Base-by-base conservation (phyloP, 1,140 invertebrate genomes). In the Micrasema longulum region DNA sequence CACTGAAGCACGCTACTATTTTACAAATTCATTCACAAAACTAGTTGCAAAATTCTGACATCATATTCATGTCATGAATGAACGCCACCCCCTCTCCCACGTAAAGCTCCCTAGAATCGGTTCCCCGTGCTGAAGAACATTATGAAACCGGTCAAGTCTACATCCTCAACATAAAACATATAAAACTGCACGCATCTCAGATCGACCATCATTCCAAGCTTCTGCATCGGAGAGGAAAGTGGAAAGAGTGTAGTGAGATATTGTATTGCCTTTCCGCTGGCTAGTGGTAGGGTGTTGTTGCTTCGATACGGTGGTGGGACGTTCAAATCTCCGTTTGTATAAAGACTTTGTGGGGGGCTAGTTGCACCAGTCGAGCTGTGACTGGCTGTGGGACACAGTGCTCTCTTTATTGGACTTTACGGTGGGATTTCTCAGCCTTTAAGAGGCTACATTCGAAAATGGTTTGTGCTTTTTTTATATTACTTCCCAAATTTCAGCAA, bases 51-150 rank as follows among this genome's bases (percentile, higher is more conserved):
- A 73, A 73, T 16, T n/a, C 35, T 75, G 73, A 75, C 65, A 63
- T 71, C 64, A 75, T 50, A 6, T 41, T 47, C 53, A 18, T n/a
- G 53, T 65, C 47, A 69, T 75, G 73, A 75, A 75, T 75, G 73
- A 69, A 75, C 18, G 20, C 31, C 64, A 72, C 23, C 57, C 71
- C 71, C 71, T 41, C 69, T 67, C 71, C 65, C 66, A 69, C 71
- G 52, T 43, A n/a, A 55, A 18, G 5, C 36, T 52, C 60, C 60
- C 43, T 47, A 26, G 60, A 11, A 60, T 11, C 38, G 2, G 22
- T 9, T 22, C 22, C 12, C 45, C 12, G 6, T 68, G 10, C 18
- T 22, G 57, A 48, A 48, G 48, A 36, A 35, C 16, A 38, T 72
- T 72, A 23, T 62, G 62, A 53, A 64, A 66, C 20, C 9, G 22